Conservation (phyloP, 2,113 vertebrate genomes). For the Rhea americana region DNA sequence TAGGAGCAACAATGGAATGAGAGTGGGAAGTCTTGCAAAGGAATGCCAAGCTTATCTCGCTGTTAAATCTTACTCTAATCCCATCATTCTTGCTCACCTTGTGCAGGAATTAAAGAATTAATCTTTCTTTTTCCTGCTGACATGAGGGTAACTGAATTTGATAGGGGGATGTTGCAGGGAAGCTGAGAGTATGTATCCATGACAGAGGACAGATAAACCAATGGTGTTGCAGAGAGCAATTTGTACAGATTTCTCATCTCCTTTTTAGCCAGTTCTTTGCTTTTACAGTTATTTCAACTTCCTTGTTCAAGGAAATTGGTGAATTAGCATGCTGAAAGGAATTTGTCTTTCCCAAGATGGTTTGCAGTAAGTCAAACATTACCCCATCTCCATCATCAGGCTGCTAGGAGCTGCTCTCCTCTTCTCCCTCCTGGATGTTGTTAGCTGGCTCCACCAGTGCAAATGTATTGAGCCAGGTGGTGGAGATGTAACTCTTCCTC, state of each 20-base stretch:
- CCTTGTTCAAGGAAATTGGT: background rate
- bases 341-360: background rate
- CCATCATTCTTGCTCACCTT: background rate
- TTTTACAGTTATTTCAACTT: background rate
- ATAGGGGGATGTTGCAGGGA: background rate
- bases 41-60: background rate
- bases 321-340: background rate
- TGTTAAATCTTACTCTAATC: background rate
- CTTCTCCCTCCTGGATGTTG: background rate
- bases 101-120: background rate
- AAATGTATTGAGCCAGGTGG: background rate
- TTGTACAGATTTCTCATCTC: background rate
- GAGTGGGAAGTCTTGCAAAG: background rate
- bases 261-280: background rate
- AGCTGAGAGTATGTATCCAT: background rate
- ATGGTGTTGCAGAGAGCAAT: background rate
- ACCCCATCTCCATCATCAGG: background rate
- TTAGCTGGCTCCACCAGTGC: background rate
- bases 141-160: background rate
- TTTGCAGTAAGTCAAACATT: background rate
- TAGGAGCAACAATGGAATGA: background rate
- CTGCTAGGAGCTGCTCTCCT: background rate
- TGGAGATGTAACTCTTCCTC: background rate
- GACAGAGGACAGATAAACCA: background rate
- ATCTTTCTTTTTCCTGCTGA: background rate